Conservation (phyloP, 2,113 vertebrate genomes). For the Equus quagga region DNA sequence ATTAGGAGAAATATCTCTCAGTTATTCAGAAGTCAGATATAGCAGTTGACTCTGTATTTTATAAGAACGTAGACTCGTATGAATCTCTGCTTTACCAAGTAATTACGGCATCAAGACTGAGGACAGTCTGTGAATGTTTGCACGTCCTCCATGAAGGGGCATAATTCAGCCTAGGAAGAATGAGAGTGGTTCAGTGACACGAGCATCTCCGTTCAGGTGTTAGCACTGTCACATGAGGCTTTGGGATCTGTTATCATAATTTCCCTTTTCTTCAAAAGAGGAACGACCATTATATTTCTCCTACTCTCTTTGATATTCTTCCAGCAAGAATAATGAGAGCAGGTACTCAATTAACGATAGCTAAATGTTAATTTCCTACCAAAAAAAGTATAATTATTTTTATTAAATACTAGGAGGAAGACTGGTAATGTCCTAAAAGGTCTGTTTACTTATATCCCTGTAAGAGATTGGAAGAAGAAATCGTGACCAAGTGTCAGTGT, state of each 20-base stretch:
- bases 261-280: neutral
- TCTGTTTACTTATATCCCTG: neutral
- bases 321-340: constrained; percentile 24
- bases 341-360: neutral
- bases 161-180: neutral
- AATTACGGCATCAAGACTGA: neutral
- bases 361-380: neutral
- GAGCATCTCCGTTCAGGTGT: neutral
- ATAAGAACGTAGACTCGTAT: neutral
- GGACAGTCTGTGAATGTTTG: neutral
- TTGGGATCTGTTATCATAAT: neutral
- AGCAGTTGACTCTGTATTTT: constrained; percentile 5
- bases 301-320: neutral
- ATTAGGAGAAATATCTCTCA: neutral
- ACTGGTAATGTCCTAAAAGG: neutral
- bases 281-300: neutral
- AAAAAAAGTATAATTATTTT: neutral
- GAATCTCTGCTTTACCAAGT: neutral
- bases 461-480: neutral
- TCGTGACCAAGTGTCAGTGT: neutral
- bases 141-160: neutral
- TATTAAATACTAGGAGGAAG: neutral
- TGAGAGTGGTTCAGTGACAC: neutral
- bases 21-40: neutral
- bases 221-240: too few relatives aligned